Evolutionary conservation across 2,113 vertebrate species (phyloP).

Genomic region (Physeter macrocephalus): DNA sequence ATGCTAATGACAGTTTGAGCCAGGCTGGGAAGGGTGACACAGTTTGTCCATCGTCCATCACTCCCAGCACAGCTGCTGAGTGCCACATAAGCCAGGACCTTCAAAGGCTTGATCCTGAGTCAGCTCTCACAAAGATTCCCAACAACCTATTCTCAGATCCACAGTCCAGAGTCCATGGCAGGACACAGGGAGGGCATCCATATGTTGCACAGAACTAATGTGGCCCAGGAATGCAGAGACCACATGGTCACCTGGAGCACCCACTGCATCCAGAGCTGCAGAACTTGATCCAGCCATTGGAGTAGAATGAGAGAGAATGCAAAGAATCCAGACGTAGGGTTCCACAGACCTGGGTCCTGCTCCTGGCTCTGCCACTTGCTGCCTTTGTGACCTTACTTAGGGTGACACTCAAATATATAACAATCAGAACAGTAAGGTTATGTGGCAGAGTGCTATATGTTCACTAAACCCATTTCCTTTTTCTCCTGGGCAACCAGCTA

Average conservation of each 20-base stretch:
- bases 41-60: not conserved
- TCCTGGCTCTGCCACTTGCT: not conserved
- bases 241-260: not conserved
- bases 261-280: not conserved
- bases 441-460: not conserved
- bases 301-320: not conserved
- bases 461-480: not conserved
- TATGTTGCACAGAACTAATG: not conserved
- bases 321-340: not conserved
- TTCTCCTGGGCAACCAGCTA: not conserved
- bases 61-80: not conserved
- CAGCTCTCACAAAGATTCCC: not conserved
- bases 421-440: not conserved
- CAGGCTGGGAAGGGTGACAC: not conserved
- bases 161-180: not conserved
- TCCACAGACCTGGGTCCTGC: not conserved
- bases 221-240: not conserved
- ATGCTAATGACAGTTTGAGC: conserved; percentile 39
- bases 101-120: not conserved
- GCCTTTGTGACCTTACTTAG: not conserved
- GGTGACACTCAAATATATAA: not conserved
- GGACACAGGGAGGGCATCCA: not conserved
- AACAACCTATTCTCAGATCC: not conserved
- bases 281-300: not conserved
- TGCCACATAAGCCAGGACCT: not conserved